Conservation (phyloP, 2,113 vertebrate genomes). For the Anser brachyrhynchus region DNA sequence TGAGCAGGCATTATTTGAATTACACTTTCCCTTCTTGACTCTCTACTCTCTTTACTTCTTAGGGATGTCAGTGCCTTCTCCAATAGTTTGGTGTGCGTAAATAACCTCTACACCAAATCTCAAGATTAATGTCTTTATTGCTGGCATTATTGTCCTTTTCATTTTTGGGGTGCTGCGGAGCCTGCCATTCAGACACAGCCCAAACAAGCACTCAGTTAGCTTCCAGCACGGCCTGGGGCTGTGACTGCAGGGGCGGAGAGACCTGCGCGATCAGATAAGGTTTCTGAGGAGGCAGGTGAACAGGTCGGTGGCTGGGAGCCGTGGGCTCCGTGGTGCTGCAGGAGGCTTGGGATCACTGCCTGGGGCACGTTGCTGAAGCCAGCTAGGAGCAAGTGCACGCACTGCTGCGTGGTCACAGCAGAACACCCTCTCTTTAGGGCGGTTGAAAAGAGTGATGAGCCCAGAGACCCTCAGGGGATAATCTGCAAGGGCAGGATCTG, state of each 20-base stretch:
- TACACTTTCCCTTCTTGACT: neutral
- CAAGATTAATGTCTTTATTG: neutral
- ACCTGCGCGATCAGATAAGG: neutral
- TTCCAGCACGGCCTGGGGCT: accelerated
- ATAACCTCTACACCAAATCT: neutral
- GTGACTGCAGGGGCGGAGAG: neutral
- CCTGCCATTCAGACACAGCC: neutral
- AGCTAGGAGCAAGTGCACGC: too few relatives aligned
- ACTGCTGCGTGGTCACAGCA: neutral
- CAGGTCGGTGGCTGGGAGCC: neutral
- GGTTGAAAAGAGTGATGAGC: neutral
- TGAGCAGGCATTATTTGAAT: neutral
- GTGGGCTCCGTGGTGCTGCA: neutral
- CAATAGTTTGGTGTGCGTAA: neutral
- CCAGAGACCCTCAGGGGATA: neutral
- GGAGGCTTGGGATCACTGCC: neutral
- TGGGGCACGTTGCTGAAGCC: neutral
- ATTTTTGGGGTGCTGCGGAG: neutral
- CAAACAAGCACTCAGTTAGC: neutral
- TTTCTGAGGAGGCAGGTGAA: neutral
- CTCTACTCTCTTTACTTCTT: neutral
- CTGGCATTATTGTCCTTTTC: neutral
- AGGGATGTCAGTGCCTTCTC: neutral
- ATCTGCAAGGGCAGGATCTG: neutral
- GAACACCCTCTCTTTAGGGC: neutral